Evolutionary conservation across 2,888 invertebrate species (phyloP).

Genomic region (Acrobasis suavella): DNA sequence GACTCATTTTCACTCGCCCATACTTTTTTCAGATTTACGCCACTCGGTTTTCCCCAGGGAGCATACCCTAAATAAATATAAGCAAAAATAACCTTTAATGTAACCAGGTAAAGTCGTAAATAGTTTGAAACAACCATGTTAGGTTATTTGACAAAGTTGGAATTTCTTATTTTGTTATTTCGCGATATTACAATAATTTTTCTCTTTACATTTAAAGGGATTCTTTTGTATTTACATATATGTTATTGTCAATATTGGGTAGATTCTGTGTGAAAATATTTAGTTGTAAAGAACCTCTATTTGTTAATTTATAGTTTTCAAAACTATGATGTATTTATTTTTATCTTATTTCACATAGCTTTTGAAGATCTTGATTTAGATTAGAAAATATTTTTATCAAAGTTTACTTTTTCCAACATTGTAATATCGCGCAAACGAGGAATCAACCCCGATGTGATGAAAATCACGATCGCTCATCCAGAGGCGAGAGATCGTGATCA

Average conservation of each 20-base stretch:
- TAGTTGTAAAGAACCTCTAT: too few relatives aligned
- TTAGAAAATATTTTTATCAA: too few relatives aligned
- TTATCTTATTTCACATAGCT: too few relatives aligned
- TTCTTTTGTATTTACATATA: background rate
- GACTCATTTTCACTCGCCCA: slow-evolving; percentile 13
- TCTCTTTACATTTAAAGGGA: background rate
- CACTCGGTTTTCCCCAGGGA: slow-evolving; percentile 6
- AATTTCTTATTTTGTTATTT: slow-evolving; percentile 1
- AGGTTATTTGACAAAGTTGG: background rate
- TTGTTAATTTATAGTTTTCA: too few relatives aligned
- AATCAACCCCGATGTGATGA: too few relatives aligned
- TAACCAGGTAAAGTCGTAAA: background rate
- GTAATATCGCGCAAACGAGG: too few relatives aligned
- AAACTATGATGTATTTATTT: too few relatives aligned
- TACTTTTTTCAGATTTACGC: slow-evolving; percentile 22
- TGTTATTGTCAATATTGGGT: background rate
- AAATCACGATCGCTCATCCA: too few relatives aligned
- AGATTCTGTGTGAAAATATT: background rate
- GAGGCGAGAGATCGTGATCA: too few relatives aligned
- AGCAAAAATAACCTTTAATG: background rate
- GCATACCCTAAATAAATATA: background rate
- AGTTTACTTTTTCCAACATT: too few relatives aligned
- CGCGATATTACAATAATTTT: slow-evolving; percentile 10
- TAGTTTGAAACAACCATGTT: background rate
- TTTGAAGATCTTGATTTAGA: too few relatives aligned